Evolutionary conservation across 2,113 vertebrate species (phyloP).

Genomic region (Pogonocichla stellata): DNA sequence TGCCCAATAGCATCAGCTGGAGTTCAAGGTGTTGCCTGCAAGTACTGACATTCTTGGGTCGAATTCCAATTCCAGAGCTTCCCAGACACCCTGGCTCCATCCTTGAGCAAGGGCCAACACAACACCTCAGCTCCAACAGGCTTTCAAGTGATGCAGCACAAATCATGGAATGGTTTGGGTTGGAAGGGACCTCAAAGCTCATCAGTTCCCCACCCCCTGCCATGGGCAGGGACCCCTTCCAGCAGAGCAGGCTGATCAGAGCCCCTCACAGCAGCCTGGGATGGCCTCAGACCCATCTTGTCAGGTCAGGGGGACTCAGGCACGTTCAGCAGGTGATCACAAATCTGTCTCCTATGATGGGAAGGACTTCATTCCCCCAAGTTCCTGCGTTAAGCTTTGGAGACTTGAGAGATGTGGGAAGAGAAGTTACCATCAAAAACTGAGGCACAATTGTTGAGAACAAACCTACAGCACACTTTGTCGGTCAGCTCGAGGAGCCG

Average conservation of each 20-base stretch:
- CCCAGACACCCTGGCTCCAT: not conserved
- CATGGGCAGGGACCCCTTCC: not conserved
- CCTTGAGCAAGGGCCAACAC: not conserved
- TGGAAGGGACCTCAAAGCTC: not conserved
- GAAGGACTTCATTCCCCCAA: not conserved
- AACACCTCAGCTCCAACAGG: not conserved
- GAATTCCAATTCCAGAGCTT: not conserved
- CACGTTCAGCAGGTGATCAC: not conserved
- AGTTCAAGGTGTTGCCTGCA: not conserved
- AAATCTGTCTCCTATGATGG: not conserved
- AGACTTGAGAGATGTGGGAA: not conserved
- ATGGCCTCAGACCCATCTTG: not conserved
- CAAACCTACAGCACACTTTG: not conserved
- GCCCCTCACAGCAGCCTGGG: not conserved
- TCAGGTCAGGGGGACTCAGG: rapidly evolving
- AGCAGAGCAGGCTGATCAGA: not conserved
- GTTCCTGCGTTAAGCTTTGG: not conserved
- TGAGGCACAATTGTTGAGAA: not conserved
- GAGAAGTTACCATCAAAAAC: not conserved
- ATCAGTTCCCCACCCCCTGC: not conserved
- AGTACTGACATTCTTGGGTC: not conserved
- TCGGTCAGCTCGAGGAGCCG: not conserved
- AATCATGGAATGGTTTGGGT: not conserved
- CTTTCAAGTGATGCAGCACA: rapidly evolving
- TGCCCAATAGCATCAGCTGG: rapidly evolving